phyloP scores from a whole-genome alignment of 1,140 invertebrate genomes.

The Pseudomyrmex pallidus region DNA sequence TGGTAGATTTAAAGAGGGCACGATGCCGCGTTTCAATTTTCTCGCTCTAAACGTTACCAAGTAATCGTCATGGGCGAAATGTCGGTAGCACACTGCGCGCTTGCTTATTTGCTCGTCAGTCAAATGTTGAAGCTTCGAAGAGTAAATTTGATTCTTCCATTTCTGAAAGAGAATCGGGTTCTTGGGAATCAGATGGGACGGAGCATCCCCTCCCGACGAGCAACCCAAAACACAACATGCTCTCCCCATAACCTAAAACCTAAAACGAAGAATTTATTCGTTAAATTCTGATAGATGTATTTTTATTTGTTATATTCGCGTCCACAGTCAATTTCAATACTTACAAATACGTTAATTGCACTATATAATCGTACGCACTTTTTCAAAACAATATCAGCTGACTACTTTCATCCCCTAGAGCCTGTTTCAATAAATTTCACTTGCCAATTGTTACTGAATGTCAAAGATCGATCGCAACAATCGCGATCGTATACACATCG shows the following conservation, averaged over 20 bases:
- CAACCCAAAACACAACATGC: constrained; percentile 32
- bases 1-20: constrained; percentile 37
- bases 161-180: constrained; percentile 44
- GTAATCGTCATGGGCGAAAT: constrained; percentile 34
- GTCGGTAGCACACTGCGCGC: constrained; percentile 34
- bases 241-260: constrained; percentile 18
- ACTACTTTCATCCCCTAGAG: too few relatives aligned
- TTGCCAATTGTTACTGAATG: too few relatives aligned
- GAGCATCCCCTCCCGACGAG: constrained; percentile 17
- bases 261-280: neutral
- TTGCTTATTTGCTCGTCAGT: constrained; percentile 51
- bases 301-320: neutral
- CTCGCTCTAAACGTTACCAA: constrained; percentile 29
- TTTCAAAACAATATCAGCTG: neutral
- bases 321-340: neutral
- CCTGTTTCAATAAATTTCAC: too few relatives aligned
- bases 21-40: constrained; percentile 31
- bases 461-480: too few relatives aligned
- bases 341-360: neutral
- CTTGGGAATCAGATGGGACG: constrained; percentile 42
- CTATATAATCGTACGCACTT: neutral
- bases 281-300: neutral
- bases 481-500: too few relatives aligned
- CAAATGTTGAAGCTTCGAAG: constrained; percentile 31
- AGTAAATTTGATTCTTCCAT: constrained; percentile 35